Base-by-base conservation (phyloP, 2,113 vertebrate genomes). In the Ctenomys sociabilis region DNA sequence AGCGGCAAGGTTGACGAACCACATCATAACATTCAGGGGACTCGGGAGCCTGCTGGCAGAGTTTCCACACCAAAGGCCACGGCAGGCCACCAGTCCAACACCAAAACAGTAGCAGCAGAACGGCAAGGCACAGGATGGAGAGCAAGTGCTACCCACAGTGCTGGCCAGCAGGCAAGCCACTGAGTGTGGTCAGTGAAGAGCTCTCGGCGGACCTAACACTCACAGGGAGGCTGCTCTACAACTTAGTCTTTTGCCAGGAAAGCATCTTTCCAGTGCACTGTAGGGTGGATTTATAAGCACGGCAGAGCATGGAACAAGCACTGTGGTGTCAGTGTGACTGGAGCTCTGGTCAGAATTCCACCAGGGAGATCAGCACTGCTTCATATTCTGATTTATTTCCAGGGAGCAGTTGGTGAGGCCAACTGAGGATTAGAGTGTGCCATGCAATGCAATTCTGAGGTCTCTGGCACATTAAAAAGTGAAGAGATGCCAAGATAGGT, bases 401-500 rank as follows among this genome's bases (percentile, higher is more conserved):
- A 1, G 57, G 26, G 45, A 92, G 57, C 70, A 90, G 92, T 3
- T 92, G 92, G 22, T 40, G 68, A 1, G 8, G 3, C 68, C 26
- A 88, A 14, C 16, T 21, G n/a, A 14, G 61, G 45, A n/a, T 86
- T 54, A 86, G 54, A 64, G 43, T 82, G 81, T 64, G 17, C 85
- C 35, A 52, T 9, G 26, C 35, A 61, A 12, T 70, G 61, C 52
- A 96, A 83, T 97, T 95, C 37, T 83, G 77, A 96, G 30, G 78
- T 80, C 30, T 63, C 59, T 73, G 37, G 14, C 24, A 91, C 57
- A 85, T 70, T 52, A 57, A 81, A 88, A 80, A 94, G 81, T 66
- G 43, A n/a, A 92, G 59, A 91, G 45, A 90, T 96, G 78, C 37
- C 45, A 97, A 73, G 68, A 89, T 59, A 40, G 7, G 61, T 68